phyloP scores from a whole-genome alignment of 2,888 invertebrate genomes.

The Drosophila anomalipes region DNA sequence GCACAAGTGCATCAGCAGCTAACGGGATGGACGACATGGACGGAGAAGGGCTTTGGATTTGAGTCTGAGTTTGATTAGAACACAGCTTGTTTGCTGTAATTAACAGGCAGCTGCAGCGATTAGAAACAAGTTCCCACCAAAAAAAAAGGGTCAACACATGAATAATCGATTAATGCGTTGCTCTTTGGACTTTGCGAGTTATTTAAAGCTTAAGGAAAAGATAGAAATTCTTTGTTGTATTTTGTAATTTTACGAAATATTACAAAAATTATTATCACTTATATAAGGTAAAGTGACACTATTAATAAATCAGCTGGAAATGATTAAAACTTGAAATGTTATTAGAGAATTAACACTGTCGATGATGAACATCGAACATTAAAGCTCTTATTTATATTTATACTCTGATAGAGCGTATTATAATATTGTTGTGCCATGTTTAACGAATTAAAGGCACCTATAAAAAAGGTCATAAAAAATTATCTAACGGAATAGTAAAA shows the following conservation, averaged over 20 bases:
- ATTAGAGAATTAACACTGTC: neutral
- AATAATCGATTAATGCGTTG: constrained; percentile 27
- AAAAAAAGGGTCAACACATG: constrained; percentile 25
- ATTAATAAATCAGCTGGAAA: neutral
- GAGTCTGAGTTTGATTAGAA: constrained; percentile 39
- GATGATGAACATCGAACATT: neutral
- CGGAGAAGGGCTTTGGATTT: neutral
- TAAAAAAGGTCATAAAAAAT: neutral
- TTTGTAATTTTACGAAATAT: too few species aligned
- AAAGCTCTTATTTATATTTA: neutral
- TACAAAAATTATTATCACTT: neutral
- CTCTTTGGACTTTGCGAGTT: constrained; percentile 1
- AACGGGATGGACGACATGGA: constrained; percentile 18
- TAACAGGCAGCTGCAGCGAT: constrained; percentile 72
- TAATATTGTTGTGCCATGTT: neutral
- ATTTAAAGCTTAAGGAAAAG: neutral
- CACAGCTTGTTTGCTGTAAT: constrained; percentile 77
- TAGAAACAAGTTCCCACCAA: constrained; percentile 55
- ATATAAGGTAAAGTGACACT: neutral
- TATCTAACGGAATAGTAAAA: neutral
- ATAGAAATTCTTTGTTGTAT: neutral
- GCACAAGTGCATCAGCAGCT: constrained; percentile 65
- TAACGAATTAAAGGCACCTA: neutral
- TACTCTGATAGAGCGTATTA: neutral
- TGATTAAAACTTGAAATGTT: neutral